These are phyloP conservation scores for Caiman crocodilus DNA, from an alignment of 2,797 vertebrate genomes.

Conservation along the genomic window DNA sequence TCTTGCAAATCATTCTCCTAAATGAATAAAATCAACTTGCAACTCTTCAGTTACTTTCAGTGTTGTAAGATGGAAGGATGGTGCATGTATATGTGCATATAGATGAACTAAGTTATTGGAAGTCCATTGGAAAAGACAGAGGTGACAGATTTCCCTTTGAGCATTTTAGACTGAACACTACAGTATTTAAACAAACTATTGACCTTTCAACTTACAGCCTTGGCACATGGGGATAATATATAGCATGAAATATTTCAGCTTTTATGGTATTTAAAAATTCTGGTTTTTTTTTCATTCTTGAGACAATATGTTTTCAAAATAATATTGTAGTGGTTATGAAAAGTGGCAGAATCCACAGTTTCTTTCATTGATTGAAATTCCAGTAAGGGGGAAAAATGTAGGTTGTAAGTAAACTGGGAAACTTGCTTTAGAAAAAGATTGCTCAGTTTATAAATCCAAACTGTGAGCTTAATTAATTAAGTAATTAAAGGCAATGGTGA, in stretches of 20 bases:
- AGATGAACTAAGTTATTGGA: conserved; percentile 54
- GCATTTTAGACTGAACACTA: not conserved
- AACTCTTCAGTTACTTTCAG: conserved; percentile 1
- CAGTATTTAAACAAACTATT: not conserved
- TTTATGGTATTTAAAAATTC: not conserved
- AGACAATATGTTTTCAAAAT: not conserved
- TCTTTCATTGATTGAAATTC: not conserved
- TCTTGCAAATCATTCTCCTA: not conserved
- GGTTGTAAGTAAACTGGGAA: not conserved
- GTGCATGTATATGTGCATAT: not conserved
- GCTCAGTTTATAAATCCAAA: conserved; percentile 20
- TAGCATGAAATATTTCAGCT: not conserved
- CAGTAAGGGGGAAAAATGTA: not conserved
- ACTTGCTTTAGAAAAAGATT: not conserved
- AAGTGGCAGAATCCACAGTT: not conserved
- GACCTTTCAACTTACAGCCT: not conserved
- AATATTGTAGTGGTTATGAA: not conserved
- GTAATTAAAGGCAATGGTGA: conserved; percentile 19
- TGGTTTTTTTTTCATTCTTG: not conserved
- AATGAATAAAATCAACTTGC: conserved; percentile 4
- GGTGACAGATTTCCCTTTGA: not conserved
- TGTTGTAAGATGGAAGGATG: conserved; percentile 25
- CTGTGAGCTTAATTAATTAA: conserved; percentile 52
- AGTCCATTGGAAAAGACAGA: conserved; percentile 9
- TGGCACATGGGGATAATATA: not conserved